Conservation (phyloP, 2,113 vertebrate genomes). For the Ameiurus melas region DNA sequence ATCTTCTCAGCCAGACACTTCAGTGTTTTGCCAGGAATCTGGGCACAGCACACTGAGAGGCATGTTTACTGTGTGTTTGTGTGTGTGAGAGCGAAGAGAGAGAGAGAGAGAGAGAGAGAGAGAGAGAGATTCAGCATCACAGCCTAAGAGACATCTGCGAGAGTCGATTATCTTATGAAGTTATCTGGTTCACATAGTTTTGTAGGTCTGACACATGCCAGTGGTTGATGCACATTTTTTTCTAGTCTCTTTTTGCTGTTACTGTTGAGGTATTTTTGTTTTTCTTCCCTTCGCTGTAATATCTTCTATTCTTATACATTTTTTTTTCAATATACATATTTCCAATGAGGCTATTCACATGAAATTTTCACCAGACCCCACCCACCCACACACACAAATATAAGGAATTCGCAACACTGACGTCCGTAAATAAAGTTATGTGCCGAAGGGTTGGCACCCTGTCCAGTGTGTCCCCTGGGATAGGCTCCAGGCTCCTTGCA, state of each 20-base stretch:
- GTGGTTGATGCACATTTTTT: not conserved
- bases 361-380: no score
- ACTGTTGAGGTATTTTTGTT: not conserved
- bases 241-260: not conserved
- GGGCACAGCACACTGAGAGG: not conserved
- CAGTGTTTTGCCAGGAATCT: constrained; percentile 7
- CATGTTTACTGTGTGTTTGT: not conserved
- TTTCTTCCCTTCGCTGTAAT: not conserved
- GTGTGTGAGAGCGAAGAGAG: not conserved
- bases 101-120: not conserved
- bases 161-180: not conserved
- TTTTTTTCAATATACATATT: no score
- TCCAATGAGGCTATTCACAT: no score
- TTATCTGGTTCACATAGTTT: not conserved
- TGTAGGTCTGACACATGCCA: not conserved
- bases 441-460: no score
- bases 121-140: not conserved
- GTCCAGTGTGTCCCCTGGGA: no score
- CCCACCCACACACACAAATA: no score
- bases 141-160: not conserved
- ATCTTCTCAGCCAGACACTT: constrained; percentile 3
- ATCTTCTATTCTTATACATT: not conserved
- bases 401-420: no score
- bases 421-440: no score
- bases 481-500: no score